Percentiles rank a stretch among this genome's conserved stretches.
Conservation (phyloP, 2,888 invertebrate species). For the Gibbula magus region DNA sequence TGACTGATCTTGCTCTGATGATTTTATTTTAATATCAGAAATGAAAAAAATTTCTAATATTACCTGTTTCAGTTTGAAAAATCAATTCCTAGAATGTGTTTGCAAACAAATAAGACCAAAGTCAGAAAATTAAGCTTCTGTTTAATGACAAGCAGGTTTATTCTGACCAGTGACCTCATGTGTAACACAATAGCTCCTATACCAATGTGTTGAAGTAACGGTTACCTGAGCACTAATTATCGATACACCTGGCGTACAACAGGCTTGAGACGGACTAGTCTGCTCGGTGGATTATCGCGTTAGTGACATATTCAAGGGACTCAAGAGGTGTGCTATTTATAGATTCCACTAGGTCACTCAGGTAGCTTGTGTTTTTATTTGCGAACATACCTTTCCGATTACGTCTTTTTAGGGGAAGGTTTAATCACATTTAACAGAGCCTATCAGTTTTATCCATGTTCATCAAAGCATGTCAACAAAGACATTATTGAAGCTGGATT, state of each 20-base stretch:
- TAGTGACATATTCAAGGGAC: not conserved
- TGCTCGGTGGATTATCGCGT: not conserved
- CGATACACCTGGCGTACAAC: conserved; percentile 1
- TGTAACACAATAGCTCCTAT: no score
- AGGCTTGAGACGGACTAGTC: not conserved
- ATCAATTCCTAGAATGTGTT: no score
- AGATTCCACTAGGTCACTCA: not conserved
- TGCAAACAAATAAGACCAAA: no score
- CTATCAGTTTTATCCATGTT: not conserved
- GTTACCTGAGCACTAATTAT: conserved; percentile 16
- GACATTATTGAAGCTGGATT: not conserved
- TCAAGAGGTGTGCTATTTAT: not conserved
- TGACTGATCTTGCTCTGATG: no score
- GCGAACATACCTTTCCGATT: conserved; percentile 17
- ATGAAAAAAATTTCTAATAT: no score
- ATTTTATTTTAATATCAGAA: no score
- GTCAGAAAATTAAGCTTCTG: no score
- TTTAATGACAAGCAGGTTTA: no score
- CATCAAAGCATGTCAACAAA: conserved; percentile 9
- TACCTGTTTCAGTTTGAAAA: no score
- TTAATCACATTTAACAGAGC: conserved; percentile 1
- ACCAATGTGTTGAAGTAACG: not conserved
- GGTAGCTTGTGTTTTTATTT: not conserved
- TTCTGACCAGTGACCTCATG: no score
- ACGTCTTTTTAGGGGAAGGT: not conserved